Base-by-base conservation (phyloP, 1,140 invertebrate species). In the Macrosteles quadrilineatus region DNA sequence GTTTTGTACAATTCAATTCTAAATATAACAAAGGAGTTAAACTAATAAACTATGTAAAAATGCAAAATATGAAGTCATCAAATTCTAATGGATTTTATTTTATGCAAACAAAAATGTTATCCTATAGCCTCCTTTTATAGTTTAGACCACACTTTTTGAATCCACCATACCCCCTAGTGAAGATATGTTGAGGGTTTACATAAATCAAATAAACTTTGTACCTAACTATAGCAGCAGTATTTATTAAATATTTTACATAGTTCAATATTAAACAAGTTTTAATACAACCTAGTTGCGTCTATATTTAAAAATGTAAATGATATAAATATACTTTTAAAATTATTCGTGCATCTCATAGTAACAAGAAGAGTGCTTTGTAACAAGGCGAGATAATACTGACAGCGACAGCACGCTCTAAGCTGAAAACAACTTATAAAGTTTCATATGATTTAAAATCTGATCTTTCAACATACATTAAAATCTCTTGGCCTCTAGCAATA, bases 331-430 rank as follows among this genome's bases (percentile, higher is more conserved):
- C 6, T 27, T 59, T 59, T 4, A 4, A 27, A 59, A 59, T 27
- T 59, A 59, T 59, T 59, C 55, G 55, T 59, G 55, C 55, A 59
- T 59, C 55, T 59, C 55, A 59, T 59, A 27, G 55, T 59, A 59
- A 59, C 55, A 59, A 59, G 55, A 21, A 53, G 55, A 30, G 55
- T 25, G 21, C 23, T 30, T 59, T 29, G 32, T n/a, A 59, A 59
- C 55, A 59, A 59, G 12, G 55, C 55, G 23, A 59, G 55, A 59
- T 59, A 59, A 59, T 59, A 59, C 55, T 59, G 55, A 59, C 55
- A 27, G 55, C 27, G 55, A 59, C 55, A 27, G 55, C 27, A 21
- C 55, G 55, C 55, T 59, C 55, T 59, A 59, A 59, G 55, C 55
- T 59, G 55, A 50, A 59, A 59, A 59, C 55, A n/a, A 59, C 6